A percentile compares a stretch with the other conserved stretches of the same genome.
These are phyloP conservation scores for Catalaphyllia jardinei DNA, from an alignment of 64 coral and sea anemone species.

Conservation along the genomic window DNA sequence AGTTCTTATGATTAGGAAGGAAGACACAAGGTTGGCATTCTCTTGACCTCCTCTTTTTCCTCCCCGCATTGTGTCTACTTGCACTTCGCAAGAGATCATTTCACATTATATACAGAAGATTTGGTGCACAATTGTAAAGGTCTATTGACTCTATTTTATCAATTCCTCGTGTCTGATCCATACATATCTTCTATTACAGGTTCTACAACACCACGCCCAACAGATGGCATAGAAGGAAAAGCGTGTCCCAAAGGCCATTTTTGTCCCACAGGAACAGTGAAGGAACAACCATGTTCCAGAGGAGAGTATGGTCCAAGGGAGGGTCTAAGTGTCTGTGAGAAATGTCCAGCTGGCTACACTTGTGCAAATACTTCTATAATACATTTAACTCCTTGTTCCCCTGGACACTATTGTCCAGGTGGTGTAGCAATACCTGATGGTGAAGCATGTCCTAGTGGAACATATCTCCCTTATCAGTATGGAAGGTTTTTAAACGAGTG, in stretches of 20 bases:
- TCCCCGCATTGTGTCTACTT: too few species aligned
- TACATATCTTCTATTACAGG: conserved; percentile 59
- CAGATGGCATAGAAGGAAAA: conserved; percentile 75
- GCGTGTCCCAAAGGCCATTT: conserved; percentile 84
- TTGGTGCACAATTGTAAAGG: too few species aligned
- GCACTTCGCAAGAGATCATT: too few species aligned
- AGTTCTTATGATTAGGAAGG: too few species aligned
- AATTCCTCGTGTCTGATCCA: background rate
- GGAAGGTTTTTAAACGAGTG: conserved; percentile 81
- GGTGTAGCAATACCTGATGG: conserved; percentile 51
- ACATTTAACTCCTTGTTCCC: conserved; percentile 61
- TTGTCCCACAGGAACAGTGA: conserved; percentile 81
- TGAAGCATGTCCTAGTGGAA: conserved; percentile 77
- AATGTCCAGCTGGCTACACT: conserved; percentile 75
- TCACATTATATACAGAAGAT: too few species aligned
- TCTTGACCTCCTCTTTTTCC: too few species aligned
- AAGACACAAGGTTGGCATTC: too few species aligned
- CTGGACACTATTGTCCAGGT: conserved; percentile 86
- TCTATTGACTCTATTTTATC: too few species aligned
- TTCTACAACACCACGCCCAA: conserved; percentile 79
- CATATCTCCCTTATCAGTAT: conserved; percentile 64
- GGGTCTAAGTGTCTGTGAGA: conserved; percentile 49
- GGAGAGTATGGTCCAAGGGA: conserved; percentile 59
- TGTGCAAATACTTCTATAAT: conserved; percentile 84
- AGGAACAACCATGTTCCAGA: conserved; percentile 72